phyloP scores from a whole-genome alignment of 2,797 vertebrate genomes.

The Leptodactylus fallax region DNA sequence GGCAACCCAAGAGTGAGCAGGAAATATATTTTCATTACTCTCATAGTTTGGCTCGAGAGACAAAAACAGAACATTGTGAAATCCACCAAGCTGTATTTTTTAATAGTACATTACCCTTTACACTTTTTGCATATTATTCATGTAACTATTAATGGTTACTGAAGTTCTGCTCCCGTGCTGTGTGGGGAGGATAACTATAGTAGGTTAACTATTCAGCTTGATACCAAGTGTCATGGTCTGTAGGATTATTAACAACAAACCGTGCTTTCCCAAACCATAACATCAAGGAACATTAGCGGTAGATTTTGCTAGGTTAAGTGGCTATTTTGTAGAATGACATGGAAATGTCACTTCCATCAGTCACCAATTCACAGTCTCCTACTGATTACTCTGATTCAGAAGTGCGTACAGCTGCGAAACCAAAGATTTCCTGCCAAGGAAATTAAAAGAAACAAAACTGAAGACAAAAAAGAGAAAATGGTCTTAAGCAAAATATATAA shows the following conservation, averaged over 20 bases:
- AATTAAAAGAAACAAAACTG: background rate
- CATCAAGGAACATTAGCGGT: background rate
- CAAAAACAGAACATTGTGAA: too few species aligned
- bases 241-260: background rate
- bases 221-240: conserved; percentile 1
- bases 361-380: conserved; percentile 5
- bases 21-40: too few species aligned
- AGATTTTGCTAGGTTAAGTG: conserved; percentile 14
- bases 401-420: background rate
- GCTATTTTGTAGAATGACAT: conserved; percentile 9
- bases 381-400: conserved; percentile 17
- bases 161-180: background rate
- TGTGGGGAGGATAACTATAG: background rate
- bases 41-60: too few species aligned
- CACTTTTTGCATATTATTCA: background rate
- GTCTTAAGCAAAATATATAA: background rate
- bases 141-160: background rate
- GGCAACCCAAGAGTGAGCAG: too few species aligned
- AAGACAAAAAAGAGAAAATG: background rate
- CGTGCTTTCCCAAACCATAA: background rate
- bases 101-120: background rate
- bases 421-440: background rate
- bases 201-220: background rate
- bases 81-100: too few species aligned
- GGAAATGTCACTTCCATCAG: conserved; percentile 21